Evolutionary conservation across 2,888 invertebrate genomes (phyloP), one percentile per base, ranked within the genome.

Genomic region (Epirrhoe tristata): DNA sequence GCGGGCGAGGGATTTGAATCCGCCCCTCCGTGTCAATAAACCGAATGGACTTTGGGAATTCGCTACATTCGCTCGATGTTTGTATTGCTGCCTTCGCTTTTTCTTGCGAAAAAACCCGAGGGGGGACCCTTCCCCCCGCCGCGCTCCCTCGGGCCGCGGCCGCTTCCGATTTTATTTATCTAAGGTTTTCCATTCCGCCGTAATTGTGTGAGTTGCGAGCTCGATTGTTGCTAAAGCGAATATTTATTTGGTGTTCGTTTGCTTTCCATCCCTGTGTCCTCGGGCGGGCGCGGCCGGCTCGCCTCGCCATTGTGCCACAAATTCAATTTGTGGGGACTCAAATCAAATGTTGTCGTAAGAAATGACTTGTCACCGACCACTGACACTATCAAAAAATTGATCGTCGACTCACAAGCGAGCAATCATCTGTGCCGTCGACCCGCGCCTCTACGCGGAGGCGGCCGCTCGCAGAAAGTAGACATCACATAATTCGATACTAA

Each of bases 301-400:
- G 70, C 77, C 77, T 77, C 77, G 81, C 78, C 82, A 86, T 90
- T 91, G 90, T 89, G 84, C 82, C 79, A 76, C 86, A 90, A 90
- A 93, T 91, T 91, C 85, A 92, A 91, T 93, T 90, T 89, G 89
- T 79, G 84, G 86, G 79, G 86, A 75, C 86, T 86, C 85, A 85
- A 89, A 91, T 91, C 87, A 86, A 90, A 90, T 86, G 91, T 90
- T 91, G 90, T 89, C 88, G 84, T 78, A 83, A 84, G 91, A 87
- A 89, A 89, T 90, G 87, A 89, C 83, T 86, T 82, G 87, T 86
- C 86, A 84, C 79, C 83, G 84, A 62, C 84, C 85, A 84, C 77
- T 89, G 93, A 92, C 93, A 85, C 81, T 93, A 93, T 93, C 93
- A 88, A 88, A 87, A 93, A 91, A 92, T 93, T 88, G 92, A 92